Percentiles rank a stretch among this genome's conserved stretches.
phyloP scores from a whole-genome alignment of 1,140 invertebrate genomes.

The Metaphire vulgaris region DNA sequence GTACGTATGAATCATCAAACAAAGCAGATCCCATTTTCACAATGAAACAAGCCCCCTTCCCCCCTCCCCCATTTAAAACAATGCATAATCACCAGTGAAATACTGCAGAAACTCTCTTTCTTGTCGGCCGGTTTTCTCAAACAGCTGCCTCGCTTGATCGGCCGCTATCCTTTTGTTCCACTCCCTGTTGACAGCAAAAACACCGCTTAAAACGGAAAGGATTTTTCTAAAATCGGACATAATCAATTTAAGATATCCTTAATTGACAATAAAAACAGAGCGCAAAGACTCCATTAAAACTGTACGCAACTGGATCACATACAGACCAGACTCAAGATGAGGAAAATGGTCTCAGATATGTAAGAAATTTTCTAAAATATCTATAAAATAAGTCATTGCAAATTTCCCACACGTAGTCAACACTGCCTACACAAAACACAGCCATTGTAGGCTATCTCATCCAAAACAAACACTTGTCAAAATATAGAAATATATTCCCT shows the following conservation, averaged over 20 bases:
- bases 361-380: background rate
- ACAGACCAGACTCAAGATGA: background rate
- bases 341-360: background rate
- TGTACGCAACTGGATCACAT: background rate
- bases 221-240: background rate
- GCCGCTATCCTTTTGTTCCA: slow-evolving; percentile 93
- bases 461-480: too few species aligned
- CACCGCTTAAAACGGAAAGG: background rate
- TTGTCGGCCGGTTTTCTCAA: slow-evolving; percentile 87
- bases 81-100: slow-evolving; percentile 55
- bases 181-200: background rate
- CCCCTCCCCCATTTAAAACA: background rate
- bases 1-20: background rate
- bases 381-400: too few species aligned
- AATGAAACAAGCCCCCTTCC: background rate
- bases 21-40: background rate
- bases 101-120: slow-evolving; percentile 98
- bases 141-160: slow-evolving; percentile 95
- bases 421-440: too few species aligned
- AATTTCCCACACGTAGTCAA: too few species aligned
- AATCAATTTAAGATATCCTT: background rate
- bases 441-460: too few species aligned
- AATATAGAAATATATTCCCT: too few species aligned
- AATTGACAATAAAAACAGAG: background rate
- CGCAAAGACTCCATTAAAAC: background rate